phyloP scores from a whole-genome alignment of 2,797 vertebrate genomes.

The Lagorchestes hirsutus region DNA sequence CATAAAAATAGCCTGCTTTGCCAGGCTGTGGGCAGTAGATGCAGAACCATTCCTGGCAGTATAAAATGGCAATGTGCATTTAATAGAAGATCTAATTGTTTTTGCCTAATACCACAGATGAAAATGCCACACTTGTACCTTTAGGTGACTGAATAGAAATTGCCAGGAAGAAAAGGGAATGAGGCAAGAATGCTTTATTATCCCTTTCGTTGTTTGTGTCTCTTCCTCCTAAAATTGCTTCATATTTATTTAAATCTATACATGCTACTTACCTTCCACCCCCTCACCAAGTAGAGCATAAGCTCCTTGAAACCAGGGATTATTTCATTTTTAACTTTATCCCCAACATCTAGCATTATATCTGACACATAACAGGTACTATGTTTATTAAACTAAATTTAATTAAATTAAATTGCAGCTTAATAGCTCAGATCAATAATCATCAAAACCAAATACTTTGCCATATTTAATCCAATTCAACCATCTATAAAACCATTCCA shows the following conservation, averaged over 20 bases:
- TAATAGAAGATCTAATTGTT: conserved; percentile 34
- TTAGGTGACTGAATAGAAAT: not conserved
- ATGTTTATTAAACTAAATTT: not conserved
- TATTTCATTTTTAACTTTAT: not conserved
- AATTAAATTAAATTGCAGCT: too few species aligned
- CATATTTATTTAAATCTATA: not conserved
- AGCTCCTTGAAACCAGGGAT: not conserved
- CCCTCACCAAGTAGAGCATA: not conserved
- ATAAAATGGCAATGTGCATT: conserved; percentile 63
- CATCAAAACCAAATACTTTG: conserved; percentile 15
- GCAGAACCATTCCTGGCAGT: conserved; percentile 23
- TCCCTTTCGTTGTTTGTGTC: not conserved
- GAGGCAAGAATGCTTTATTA: conserved; percentile 1
- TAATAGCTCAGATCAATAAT: not conserved
- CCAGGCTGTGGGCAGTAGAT: conserved; percentile 42
- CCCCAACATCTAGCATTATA: not conserved
- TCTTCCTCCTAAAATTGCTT: not conserved
- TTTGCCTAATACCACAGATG: not conserved
- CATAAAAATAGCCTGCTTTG: conserved; percentile 73
- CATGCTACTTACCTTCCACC: not conserved
- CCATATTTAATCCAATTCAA: conserved; percentile 28
- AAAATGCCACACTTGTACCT: not conserved
- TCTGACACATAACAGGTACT: not conserved
- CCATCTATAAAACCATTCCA: conserved; percentile 27
- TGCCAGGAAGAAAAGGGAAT: conserved; percentile 7